Evolutionary conservation across 2,888 invertebrate genomes (phyloP).

Genomic region (Chrysina gloriosa): DNA sequence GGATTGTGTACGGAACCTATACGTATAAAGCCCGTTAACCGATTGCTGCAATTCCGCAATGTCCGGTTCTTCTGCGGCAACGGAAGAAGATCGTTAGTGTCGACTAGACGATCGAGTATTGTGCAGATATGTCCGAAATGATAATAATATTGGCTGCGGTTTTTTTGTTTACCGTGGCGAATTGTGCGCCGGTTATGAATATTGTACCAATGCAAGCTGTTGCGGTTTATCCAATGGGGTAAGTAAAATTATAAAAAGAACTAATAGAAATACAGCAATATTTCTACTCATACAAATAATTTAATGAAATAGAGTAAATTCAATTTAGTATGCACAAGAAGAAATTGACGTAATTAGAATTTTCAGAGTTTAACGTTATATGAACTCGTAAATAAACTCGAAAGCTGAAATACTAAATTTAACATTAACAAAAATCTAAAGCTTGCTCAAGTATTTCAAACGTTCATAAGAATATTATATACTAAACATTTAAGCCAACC

Average conservation of each 20-base stretch:
- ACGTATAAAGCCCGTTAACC: not conserved
- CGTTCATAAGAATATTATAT: too few species aligned
- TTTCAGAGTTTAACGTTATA: too few species aligned
- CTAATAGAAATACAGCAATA: not conserved
- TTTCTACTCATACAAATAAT: too few species aligned
- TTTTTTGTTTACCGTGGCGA: not conserved
- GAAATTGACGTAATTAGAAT: too few species aligned
- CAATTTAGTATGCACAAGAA: too few species aligned
- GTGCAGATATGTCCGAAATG: not conserved
- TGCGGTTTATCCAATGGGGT: constrained; percentile 10
- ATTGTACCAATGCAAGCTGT: constrained; percentile 7
- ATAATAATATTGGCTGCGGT: not conserved
- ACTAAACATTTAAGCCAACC: too few species aligned
- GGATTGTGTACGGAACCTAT: not conserved
- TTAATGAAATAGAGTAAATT: too few species aligned
- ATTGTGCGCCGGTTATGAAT: constrained; percentile 15
- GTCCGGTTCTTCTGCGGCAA: not conserved
- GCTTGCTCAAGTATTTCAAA: too few species aligned
- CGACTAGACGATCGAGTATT: not conserved
- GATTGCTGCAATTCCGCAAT: constrained; percentile 7
- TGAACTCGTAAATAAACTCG: too few species aligned
- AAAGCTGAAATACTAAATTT: too few species aligned
- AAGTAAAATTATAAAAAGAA: not conserved
- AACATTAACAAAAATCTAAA: too few species aligned
- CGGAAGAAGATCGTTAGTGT: not conserved